Evolutionary conservation across 2,113 vertebrate species (phyloP).

Genomic region (Gallinago media): DNA sequence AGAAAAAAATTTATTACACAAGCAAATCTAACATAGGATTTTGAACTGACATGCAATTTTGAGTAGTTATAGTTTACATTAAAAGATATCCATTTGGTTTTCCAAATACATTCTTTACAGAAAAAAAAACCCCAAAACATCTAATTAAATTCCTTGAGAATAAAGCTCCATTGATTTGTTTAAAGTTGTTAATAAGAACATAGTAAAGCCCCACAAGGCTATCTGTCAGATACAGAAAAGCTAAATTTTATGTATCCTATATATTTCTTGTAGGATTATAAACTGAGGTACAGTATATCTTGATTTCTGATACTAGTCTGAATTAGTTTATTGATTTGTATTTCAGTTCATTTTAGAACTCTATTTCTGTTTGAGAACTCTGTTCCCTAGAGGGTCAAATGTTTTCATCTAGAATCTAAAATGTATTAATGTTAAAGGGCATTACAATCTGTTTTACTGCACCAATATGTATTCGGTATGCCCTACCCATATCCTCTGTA

Average conservation of each 20-base stretch:
- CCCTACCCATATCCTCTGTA: neutral
- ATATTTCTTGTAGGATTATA: neutral
- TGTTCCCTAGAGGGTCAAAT: neutral
- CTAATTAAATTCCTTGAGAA: neutral
- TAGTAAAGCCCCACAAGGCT: neutral
- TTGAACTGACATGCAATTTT: neutral
- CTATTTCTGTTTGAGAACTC: neutral
- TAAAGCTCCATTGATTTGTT: neutral
- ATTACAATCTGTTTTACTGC: neutral
- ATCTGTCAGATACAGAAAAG: neutral
- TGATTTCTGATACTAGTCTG: constrained; percentile 14
- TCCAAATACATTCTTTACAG: neutral
- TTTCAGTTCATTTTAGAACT: constrained; percentile 14
- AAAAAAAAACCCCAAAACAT: neutral
- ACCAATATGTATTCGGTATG: neutral
- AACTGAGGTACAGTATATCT: neutral
- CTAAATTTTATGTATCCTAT: neutral
- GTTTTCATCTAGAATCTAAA: neutral
- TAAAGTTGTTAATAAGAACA: neutral
- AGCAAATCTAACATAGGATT: neutral
- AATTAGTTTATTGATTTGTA: constrained; percentile 49
- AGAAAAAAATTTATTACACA: neutral
- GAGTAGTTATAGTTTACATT: neutral
- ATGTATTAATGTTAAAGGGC: neutral
- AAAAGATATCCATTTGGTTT: neutral